phyloP scores from a whole-genome alignment of 30 jellyfish, hydroid and myxozoan species.

The Aurelia coerulea region DNA sequence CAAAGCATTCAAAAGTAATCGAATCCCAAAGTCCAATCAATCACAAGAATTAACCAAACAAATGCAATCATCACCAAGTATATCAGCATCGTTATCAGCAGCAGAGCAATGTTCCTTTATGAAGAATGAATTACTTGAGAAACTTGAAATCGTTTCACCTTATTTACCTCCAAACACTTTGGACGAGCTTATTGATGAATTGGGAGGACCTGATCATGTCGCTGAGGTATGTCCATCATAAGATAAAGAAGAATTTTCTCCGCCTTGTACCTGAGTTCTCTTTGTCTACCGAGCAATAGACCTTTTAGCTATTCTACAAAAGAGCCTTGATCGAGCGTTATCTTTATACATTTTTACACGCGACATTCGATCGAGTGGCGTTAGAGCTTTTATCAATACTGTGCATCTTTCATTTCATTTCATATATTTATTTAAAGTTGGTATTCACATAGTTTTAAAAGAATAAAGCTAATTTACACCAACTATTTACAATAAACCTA shows the following conservation, averaged over 20 bases:
- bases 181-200: constrained; percentile 94
- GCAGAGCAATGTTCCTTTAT: constrained; percentile 72
- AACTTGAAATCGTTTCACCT: constrained; percentile 79
- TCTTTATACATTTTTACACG: too few relatives aligned
- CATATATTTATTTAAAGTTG: too few relatives aligned
- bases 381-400: too few relatives aligned
- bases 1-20: constrained; percentile 66
- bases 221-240: constrained; percentile 88
- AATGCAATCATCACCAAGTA: constrained; percentile 14
- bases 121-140: constrained; percentile 83
- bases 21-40: constrained; percentile 31
- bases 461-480: too few relatives aligned
- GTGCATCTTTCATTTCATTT: too few relatives aligned
- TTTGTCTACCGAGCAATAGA: too few relatives aligned
- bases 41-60: constrained; percentile 61
- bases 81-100: constrained; percentile 36
- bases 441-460: too few relatives aligned
- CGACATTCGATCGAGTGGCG: too few relatives aligned
- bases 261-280: too few relatives aligned
- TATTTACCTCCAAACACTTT: constrained; percentile 96
- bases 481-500: too few relatives aligned
- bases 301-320: too few relatives aligned
- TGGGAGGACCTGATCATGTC: constrained; percentile 97
- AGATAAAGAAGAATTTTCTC: background rate
- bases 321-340: too few relatives aligned